A percentile compares a stretch with the other conserved stretches of the same genome.
These are phyloP conservation scores for Drosophila melanogaster DNA, from an alignment of 1,140 invertebrate genomes.

Conservation along the genomic window Release_6_plus_ISO1_MT NC_004354.4:4336001-4336500, in stretches of 20 bases:
- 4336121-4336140: background rate
- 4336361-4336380: conserved; percentile 3
- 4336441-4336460: background rate
- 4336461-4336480: too few relatives aligned
- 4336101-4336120: too few relatives aligned
- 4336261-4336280: conserved; percentile 56
- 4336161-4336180: background rate
- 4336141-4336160: background rate
- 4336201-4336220: background rate
- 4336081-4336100: too few relatives aligned
- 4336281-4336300: conserved; percentile 43
- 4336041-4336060: too few relatives aligned
- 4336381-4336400: conserved; percentile 46
- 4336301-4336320: conserved; percentile 30
- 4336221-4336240: conserved; percentile 24
- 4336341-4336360: conserved; percentile 28
- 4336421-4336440: conserved; percentile 6
- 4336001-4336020: conserved; percentile 2
- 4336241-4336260: conserved; percentile 33
- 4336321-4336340: conserved; percentile 55
- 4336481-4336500: too few relatives aligned
- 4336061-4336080: too few relatives aligned
- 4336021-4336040: background rate
- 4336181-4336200: background rate
- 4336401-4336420: conserved; percentile 47